A percentile compares a stretch with the other conserved stretches of the same genome.
Conservation (phyloP, 2,797 vertebrate species). For the Falco rusticolus region DNA sequence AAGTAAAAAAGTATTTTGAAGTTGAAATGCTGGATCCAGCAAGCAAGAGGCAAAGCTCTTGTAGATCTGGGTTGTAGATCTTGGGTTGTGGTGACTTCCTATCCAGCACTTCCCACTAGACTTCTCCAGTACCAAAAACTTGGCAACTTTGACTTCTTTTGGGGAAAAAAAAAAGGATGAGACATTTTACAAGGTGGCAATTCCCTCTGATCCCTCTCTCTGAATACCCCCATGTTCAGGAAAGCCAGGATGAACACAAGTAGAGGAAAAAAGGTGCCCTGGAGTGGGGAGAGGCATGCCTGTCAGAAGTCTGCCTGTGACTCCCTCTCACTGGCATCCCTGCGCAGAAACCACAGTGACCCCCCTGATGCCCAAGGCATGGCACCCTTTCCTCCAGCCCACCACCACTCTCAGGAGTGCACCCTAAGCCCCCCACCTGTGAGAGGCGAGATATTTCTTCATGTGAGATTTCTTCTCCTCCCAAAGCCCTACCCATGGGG, state of each 20-base stretch:
- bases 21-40: not conserved
- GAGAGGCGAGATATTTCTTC: not conserved
- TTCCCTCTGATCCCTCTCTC: not conserved
- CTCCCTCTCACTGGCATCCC: not conserved
- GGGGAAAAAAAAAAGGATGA: not conserved
- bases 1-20: not conserved
- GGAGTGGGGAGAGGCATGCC: fast-evolving
- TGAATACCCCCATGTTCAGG: not conserved
- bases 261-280: not conserved
- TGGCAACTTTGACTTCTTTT: not conserved
- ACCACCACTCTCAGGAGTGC: fast-evolving
- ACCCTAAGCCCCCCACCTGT: not conserved
- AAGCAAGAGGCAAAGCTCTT: not conserved
- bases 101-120: not conserved
- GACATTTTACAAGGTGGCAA: not conserved
- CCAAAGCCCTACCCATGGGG: not conserved
- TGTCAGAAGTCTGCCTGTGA: not conserved
- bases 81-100: not conserved
- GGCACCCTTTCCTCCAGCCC: not conserved
- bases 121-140: not conserved
- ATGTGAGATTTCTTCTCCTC: not conserved
- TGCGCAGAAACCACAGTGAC: not conserved
- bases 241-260: not conserved
- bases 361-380: not conserved
- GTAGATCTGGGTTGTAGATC: not conserved